Conservation (phyloP, 2,888 invertebrate genomes). For the Ochropleura plecta region DNA sequence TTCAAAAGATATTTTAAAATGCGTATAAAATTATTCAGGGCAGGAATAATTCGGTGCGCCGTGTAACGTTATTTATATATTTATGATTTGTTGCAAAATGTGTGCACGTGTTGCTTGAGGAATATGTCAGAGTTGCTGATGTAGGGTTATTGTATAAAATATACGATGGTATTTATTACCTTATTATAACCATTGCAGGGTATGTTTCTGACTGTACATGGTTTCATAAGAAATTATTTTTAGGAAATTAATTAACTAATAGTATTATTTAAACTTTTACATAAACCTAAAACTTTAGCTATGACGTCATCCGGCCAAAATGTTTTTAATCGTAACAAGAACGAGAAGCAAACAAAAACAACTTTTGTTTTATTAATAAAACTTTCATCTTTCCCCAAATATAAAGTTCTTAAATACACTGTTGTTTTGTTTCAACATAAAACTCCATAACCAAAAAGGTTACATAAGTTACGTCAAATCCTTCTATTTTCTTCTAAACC, state of each 20-base stretch:
- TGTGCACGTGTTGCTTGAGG: conserved; percentile 80
- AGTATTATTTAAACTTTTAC: not conserved
- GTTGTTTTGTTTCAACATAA: not conserved
- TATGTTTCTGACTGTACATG: not conserved
- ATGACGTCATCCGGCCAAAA: not conserved
- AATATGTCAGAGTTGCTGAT: conserved; percentile 17
- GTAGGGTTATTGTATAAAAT: conserved; percentile 19
- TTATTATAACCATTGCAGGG: not conserved
- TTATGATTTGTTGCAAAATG: conserved; percentile 75
- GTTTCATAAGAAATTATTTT: not conserved
- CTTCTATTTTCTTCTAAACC: conserved; percentile 6
- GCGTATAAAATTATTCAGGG: conserved; percentile 90
- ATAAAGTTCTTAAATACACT: not conserved
- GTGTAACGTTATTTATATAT: conserved; percentile 82
- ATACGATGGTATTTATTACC: conserved; percentile 33
- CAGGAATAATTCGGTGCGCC: conserved; percentile 87
- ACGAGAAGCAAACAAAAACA: not conserved
- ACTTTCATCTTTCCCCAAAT: not conserved
- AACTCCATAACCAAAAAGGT: conserved; percentile 9
- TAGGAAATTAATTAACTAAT: not conserved
- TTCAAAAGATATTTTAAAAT: conserved; percentile 89
- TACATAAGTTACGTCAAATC: conserved; percentile 23
- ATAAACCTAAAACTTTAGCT: not conserved
- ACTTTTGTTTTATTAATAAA: not conserved
- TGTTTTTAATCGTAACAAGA: not conserved